A percentile compares a stretch with the other conserved stretches of the same genome.
These are phyloP conservation scores for Monopis laevigella DNA, from an alignment of 2,888 invertebrate genomes.

Conservation along the genomic window DNA sequence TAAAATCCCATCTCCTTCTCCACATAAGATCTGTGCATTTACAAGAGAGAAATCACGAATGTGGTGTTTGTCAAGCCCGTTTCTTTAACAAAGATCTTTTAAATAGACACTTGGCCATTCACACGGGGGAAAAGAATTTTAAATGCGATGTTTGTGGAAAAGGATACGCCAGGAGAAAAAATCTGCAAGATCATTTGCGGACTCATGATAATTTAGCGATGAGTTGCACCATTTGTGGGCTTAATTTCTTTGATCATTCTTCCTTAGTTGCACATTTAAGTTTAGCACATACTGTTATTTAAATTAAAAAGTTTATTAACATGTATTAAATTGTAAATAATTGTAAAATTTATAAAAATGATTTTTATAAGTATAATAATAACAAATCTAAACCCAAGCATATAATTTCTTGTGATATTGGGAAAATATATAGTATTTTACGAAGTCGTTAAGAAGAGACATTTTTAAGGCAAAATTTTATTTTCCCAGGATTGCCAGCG, in stretches of 20 bases:
- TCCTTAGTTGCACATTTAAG: conserved; percentile 28
- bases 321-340: conserved; percentile 7
- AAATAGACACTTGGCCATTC: conserved; percentile 56
- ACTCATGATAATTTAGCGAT: conserved; percentile 27
- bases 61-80: conserved; percentile 36
- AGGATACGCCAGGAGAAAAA: conserved; percentile 41
- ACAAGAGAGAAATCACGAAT: conserved; percentile 45
- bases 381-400: too few species aligned
- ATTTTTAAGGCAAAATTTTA: conserved; percentile 23
- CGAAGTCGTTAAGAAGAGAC: background rate
- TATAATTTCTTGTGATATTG: too few species aligned
- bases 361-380: too few species aligned
- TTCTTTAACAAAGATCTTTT: conserved; percentile 48
- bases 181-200: conserved; percentile 34
- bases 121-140: conserved; percentile 57
- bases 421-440: too few species aligned
- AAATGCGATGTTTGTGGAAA: conserved; percentile 56
- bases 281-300: conserved; percentile 18
- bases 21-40: conserved; percentile 46
- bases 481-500: conserved; percentile 29
- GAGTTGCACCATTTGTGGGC: conserved; percentile 30
- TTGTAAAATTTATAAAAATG: too few species aligned
- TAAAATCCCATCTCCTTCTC: conserved; percentile 39
- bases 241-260: conserved; percentile 26
- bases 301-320: background rate